phyloP scores from a whole-genome alignment of 2,113 vertebrate species.

The Etheostoma spectabile region DNA sequence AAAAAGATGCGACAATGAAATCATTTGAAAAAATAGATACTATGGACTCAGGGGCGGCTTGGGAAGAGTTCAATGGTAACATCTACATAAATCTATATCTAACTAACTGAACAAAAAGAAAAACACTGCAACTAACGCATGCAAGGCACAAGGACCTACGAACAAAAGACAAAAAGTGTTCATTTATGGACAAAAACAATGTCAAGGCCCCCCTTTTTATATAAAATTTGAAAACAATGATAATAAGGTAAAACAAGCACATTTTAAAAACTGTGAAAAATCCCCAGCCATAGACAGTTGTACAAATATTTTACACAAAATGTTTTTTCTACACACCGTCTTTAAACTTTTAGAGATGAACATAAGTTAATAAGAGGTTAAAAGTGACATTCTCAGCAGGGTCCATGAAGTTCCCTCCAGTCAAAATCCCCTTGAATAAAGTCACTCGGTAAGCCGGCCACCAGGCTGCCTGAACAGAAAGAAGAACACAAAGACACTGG shows the following conservation, averaged over 20 bases:
- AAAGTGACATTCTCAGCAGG: slow-evolving; percentile 79
- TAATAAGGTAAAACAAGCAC: slow-evolving; percentile 85
- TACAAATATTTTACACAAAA: slow-evolving; percentile 91
- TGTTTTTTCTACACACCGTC: slow-evolving; percentile 82
- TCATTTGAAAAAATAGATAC: slow-evolving; percentile 25
- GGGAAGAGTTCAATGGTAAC: slow-evolving; percentile 49
- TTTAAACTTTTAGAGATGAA: slow-evolving; percentile 90
- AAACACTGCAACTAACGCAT: slow-evolving; percentile 82
- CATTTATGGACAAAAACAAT: slow-evolving; percentile 47
- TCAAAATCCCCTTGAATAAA: slow-evolving; percentile 66
- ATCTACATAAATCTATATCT: slow-evolving; percentile 67
- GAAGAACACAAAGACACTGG: neutral
- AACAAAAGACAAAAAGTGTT: slow-evolving; percentile 53
- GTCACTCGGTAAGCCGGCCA: slow-evolving; percentile 55
- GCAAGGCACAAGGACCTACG: slow-evolving; percentile 77
- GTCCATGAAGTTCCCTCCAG: slow-evolving; percentile 80
- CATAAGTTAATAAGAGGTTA: slow-evolving; percentile 86
- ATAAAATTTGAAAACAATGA: slow-evolving; percentile 82
- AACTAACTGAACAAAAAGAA: slow-evolving; percentile 75
- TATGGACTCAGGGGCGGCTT: slow-evolving; percentile 22
- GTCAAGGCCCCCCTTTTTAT: slow-evolving; percentile 82
- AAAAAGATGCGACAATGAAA: slow-evolving; percentile 22
- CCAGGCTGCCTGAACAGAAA: slow-evolving; percentile 50
- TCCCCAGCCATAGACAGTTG: slow-evolving; percentile 89
- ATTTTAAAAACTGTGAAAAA: slow-evolving; percentile 78